Percentiles rank a stretch among this genome's conserved stretches.
These are phyloP conservation scores for Andrena bicolor DNA, from an alignment of 2,888 invertebrate species.

Conservation along the genomic window DNA sequence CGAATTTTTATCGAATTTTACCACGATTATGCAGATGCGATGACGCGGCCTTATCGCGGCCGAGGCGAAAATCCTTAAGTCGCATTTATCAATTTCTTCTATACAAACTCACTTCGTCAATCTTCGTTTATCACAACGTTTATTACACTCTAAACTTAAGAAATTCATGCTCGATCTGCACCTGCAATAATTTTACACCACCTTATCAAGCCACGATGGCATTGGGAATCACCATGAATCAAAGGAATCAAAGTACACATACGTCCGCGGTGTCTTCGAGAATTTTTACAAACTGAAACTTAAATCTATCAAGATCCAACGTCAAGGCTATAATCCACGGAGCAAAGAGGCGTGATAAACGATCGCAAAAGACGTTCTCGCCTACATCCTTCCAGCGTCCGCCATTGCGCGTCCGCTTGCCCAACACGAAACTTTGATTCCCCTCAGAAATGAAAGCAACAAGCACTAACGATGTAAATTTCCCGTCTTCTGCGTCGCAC, in stretches of 20 bases:
- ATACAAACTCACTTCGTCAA: neutral
- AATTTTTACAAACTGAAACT: too few relatives aligned
- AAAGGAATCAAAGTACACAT: too few relatives aligned
- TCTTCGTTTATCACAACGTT: neutral
- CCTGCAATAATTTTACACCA: too few relatives aligned
- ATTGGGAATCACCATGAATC: too few relatives aligned
- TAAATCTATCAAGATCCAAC: too few relatives aligned
- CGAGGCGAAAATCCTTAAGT: neutral
- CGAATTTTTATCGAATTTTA: slow-evolving; percentile 38
- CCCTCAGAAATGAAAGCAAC: slow-evolving; percentile 20
- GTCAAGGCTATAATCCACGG: too few relatives aligned
- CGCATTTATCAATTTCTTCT: slow-evolving; percentile 4
- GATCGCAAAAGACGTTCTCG: neutral
- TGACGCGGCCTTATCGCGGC: slow-evolving; percentile 12
- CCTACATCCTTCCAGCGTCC: neutral
- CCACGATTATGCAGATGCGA: slow-evolving; percentile 1
- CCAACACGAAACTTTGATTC: slow-evolving; percentile 24
- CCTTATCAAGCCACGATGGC: too few relatives aligned
- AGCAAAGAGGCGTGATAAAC: too few relatives aligned
- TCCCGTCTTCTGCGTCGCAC: slow-evolving; percentile 40
- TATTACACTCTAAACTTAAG: neutral
- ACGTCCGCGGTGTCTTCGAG: too few relatives aligned
- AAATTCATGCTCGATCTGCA: neutral
- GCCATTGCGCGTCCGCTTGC: slow-evolving; percentile 1
- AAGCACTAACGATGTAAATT: slow-evolving; percentile 45